These are phyloP conservation scores for Cyrtorhinus lividipennis DNA, from an alignment of 1,140 invertebrate species.

Conservation along the genomic window DNA sequence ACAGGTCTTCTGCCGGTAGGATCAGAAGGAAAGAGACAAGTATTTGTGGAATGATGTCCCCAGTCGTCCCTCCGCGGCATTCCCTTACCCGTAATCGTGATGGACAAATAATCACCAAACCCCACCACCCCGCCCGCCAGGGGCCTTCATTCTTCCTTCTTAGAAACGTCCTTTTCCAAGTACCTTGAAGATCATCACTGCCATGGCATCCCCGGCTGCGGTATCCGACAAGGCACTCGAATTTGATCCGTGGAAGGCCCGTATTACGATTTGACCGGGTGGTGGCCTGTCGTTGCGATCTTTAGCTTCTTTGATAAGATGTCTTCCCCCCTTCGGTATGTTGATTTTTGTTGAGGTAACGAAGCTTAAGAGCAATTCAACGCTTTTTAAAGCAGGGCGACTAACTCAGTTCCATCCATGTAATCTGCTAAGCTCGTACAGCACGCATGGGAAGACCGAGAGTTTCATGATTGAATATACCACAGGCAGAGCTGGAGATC, in stretches of 20 bases:
- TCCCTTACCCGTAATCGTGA: slow-evolving; percentile 6
- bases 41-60: slow-evolving; percentile 8
- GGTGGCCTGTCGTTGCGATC: too few relatives aligned
- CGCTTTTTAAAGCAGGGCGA: too few relatives aligned
- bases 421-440: too few relatives aligned
- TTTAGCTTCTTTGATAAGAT: too few relatives aligned
- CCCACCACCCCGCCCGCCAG: background rate
- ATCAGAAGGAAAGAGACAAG: background rate
- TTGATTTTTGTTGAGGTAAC: too few relatives aligned
- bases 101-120: slow-evolving; percentile 6
- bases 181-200: slow-evolving; percentile 9
- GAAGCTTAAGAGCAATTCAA: too few relatives aligned
- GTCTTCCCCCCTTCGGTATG: too few relatives aligned
- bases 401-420: too few relatives aligned
- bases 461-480: too few relatives aligned
- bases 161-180: background rate
- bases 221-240: background rate
- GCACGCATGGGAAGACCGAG: too few relatives aligned
- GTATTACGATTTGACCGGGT: background rate
- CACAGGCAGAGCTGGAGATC: too few relatives aligned
- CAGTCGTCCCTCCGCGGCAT: background rate
- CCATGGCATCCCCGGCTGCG: background rate
- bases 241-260: slow-evolving; percentile 2
- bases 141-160: background rate
- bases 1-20: background rate